These are phyloP conservation scores for Lasioglossum baleicum DNA, from an alignment of 1,140 invertebrate genomes.

Conservation along the genomic window DNA sequence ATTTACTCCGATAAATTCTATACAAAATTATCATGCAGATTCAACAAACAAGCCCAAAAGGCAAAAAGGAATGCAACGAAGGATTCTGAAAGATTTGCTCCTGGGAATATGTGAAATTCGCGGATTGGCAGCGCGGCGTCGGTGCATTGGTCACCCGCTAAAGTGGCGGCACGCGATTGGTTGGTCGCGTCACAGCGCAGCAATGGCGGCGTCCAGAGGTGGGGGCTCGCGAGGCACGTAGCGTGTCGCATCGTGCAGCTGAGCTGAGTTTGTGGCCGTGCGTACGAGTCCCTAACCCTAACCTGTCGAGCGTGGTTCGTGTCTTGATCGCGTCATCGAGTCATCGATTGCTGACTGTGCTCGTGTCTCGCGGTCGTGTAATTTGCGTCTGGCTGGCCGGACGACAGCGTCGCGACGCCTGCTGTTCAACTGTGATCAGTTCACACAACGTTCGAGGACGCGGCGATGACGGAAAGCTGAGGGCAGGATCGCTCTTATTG, in stretches of 20 bases:
- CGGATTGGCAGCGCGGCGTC: not conserved
- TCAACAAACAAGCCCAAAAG: too few species aligned
- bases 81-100: too few species aligned
- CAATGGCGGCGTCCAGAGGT: conserved; percentile 27
- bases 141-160: conserved; percentile 5
- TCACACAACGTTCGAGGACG: conserved; percentile 24
- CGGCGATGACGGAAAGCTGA: conserved; percentile 65
- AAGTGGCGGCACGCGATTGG: conserved; percentile 35
- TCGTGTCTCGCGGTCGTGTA: not conserved
- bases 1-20: too few species aligned
- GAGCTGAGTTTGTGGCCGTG: not conserved
- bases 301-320: conserved; percentile 16
- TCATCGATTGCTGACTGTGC: too few species aligned
- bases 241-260: conserved; percentile 1
- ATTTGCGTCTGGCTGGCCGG: not conserved
- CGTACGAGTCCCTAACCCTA: conserved; percentile 24
- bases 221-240: not conserved
- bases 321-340: conserved; percentile 15
- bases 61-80: too few species aligned
- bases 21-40: too few species aligned
- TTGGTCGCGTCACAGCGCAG: too few species aligned
- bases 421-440: conserved; percentile 1
- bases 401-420: conserved; percentile 13
- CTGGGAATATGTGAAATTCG: not conserved
- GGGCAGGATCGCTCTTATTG: conserved; percentile 45